These are phyloP conservation scores for Ceyx melanurus DNA, from an alignment of 2,113 vertebrate genomes.

Conservation along the genomic window DNA sequence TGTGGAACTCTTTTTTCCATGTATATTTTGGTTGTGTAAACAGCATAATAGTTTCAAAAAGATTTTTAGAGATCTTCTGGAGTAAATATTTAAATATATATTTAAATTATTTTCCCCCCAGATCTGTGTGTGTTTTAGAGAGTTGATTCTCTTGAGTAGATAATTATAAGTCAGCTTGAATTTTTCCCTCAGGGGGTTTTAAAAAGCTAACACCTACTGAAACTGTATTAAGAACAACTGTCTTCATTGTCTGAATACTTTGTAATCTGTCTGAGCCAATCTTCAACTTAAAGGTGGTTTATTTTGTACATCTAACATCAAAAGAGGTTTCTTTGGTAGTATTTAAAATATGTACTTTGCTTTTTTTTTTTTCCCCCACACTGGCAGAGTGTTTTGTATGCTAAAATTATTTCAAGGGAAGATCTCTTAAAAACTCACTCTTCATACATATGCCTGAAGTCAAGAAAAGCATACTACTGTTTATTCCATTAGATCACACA, in stretches of 20 bases:
- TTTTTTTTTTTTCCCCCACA: background rate
- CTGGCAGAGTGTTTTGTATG: background rate
- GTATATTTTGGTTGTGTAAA: background rate
- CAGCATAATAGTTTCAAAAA: background rate
- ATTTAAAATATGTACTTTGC: constrained; percentile 6
- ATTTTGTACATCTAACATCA: constrained; percentile 46
- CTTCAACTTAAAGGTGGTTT: constrained; percentile 19
- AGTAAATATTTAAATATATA: background rate
- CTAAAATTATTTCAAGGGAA: constrained; percentile 48
- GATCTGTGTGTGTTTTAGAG: background rate
- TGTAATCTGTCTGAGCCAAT: constrained; percentile 45
- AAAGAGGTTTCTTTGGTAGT: constrained; percentile 15
- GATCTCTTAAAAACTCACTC: constrained; percentile 44
- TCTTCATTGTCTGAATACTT: constrained; percentile 53
- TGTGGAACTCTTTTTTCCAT: background rate
- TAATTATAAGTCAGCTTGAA: constrained; percentile 24
- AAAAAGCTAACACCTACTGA: constrained; percentile 27
- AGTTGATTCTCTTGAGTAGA: background rate
- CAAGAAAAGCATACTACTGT: constrained; percentile 42
- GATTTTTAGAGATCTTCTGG: background rate
- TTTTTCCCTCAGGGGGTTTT: background rate
- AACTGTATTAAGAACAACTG: constrained; percentile 12
- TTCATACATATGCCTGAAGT: constrained; percentile 29
- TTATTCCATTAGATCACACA: constrained; percentile 69
- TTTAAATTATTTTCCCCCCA: background rate